Percentiles rank a stretch among this genome's conserved stretches.
Evolutionary conservation across 2,888 invertebrate species (phyloP).

Genomic region (Ptychoptera albimana): DNA sequence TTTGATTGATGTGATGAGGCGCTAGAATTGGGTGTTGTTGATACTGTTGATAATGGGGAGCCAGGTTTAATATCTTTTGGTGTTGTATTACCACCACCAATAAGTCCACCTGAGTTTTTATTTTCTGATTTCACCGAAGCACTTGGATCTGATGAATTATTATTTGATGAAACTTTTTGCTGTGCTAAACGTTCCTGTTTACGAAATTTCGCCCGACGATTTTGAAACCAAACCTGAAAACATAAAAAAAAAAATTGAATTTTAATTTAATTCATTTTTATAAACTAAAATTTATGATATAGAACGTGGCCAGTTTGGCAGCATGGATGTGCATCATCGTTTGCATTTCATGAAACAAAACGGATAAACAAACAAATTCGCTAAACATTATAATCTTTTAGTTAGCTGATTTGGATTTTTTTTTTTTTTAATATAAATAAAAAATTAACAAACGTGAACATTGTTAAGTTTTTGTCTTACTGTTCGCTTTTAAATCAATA

Average conservation of each 20-base stretch:
- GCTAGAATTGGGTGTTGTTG: conserved; percentile 15
- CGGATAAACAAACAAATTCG: no score
- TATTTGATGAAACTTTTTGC: conserved; percentile 13
- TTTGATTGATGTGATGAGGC: conserved; percentile 15
- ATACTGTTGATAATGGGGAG: conserved; percentile 13
- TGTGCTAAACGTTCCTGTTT: conserved; percentile 11
- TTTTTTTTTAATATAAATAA: no score
- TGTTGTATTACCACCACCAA: conserved; percentile 10
- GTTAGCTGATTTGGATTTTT: no score
- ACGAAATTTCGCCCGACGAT: conserved; percentile 4
- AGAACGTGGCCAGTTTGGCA: no score
- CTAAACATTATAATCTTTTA: no score
- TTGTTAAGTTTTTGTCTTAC: no score
- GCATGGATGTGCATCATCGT: no score
- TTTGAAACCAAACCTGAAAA: conserved; percentile 4
- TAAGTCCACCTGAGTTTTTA: conserved; percentile 1
- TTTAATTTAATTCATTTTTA: no score
- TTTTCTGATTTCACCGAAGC: conserved; percentile 11
- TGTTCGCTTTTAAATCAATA: no score
- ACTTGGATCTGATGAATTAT: conserved; percentile 7
- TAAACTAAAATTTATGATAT: no score
- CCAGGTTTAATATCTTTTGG: conserved; percentile 13
- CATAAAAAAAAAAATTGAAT: not conserved
- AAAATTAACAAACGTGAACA: no score
- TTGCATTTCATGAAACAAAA: no score